Base-by-base conservation (phyloP, 2,113 vertebrate species). In the Hystrix brachyura region DNA sequence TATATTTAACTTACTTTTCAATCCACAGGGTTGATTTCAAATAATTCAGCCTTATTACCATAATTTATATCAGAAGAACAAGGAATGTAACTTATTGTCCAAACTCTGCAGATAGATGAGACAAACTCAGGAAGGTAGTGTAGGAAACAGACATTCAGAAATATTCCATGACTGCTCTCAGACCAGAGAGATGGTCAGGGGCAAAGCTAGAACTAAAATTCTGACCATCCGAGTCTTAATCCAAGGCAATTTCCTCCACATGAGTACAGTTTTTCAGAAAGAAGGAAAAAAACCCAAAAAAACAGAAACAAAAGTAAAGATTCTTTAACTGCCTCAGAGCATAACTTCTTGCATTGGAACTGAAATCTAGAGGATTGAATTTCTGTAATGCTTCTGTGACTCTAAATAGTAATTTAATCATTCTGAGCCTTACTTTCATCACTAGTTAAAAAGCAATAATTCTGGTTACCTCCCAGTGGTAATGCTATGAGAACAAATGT, bases 1-100 rank as follows among this genome's bases (percentile, higher is more conserved):
- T 19, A 19, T 83, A 85, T 55, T 88, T 91, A 53, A 85, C 71
- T 93, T 90, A 64, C 78, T 60, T 96, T 85, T 65, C 65, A 88
- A 53, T 38, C 71, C 38, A 89, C 51, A 92, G 29, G 72, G 55
- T 27, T 87, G 23, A 85, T 78, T 83, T 81, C 48, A 64, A 95
- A 93, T 29, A 59, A 11, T 46, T 93, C 38, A 38, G 46, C 55
- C 67, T 79, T 38, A n/a, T 69, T 51, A 38, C 29, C 67, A 79
- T 93, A 60, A 94, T 89, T 74, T 90, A 67, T 72, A 91, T 51
- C 29, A 62, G 62, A 79, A 72, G n/a, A 95, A 65, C 10, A 88
- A 65, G 48, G 2, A 64, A 72, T 13, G 1, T 11, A 64, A 10
- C 14, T 91, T 55, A 59, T 3, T 59, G 46, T 64, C n/a, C 67